These are phyloP conservation scores for Acronicta psi DNA, from an alignment of 2,888 invertebrate species.

Conservation along the genomic window DNA sequence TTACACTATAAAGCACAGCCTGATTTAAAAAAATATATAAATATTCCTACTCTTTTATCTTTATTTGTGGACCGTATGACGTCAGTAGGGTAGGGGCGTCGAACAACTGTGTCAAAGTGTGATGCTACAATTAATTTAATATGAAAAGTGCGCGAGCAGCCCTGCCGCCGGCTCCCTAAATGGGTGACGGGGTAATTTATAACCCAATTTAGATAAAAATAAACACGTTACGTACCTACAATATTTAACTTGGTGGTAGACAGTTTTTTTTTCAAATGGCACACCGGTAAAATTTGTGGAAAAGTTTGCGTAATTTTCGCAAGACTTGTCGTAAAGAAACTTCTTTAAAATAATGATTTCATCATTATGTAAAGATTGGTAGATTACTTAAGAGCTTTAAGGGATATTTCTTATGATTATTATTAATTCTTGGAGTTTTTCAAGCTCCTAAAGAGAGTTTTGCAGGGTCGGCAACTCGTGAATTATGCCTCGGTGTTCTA, in stretches of 20 bases:
- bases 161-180: slow-evolving; percentile 9
- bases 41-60: too few relatives aligned
- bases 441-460: too few relatives aligned
- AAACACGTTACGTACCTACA: slow-evolving; percentile 30
- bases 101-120: slow-evolving; percentile 36
- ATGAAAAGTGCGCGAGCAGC: slow-evolving; percentile 36
- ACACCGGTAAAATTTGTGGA: background rate
- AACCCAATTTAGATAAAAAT: slow-evolving; percentile 47
- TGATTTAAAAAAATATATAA: slow-evolving; percentile 7
- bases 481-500: too few relatives aligned
- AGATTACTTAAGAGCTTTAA: too few relatives aligned
- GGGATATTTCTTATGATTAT: too few relatives aligned
- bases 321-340: too few relatives aligned
- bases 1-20: too few relatives aligned
- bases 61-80: slow-evolving; percentile 21
- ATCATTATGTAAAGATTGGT: too few relatives aligned
- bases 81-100: slow-evolving; percentile 25
- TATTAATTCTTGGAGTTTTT: too few relatives aligned
- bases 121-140: slow-evolving; percentile 50
- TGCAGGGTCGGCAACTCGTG: too few relatives aligned
- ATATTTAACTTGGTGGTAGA: slow-evolving; percentile 26
- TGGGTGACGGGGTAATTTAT: slow-evolving; percentile 45
- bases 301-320: too few relatives aligned
- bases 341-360: too few relatives aligned
- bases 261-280: slow-evolving; percentile 10